A percentile compares a stretch with the other conserved stretches of the same genome.
Conservation (phyloP, 2,888 invertebrate genomes). For the Pterostichus madidus region DNA sequence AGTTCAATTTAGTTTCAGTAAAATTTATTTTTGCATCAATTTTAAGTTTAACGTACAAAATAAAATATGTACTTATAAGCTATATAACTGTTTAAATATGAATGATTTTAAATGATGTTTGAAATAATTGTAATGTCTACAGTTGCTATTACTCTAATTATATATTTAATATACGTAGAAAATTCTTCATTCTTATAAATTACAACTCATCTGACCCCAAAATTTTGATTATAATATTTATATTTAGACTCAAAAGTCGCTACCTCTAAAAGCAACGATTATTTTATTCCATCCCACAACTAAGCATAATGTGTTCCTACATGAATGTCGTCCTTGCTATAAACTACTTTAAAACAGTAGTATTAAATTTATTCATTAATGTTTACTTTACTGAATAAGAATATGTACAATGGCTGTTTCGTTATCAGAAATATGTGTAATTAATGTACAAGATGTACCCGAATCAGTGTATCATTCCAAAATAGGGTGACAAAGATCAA, state of each 20-base stretch:
- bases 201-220: too few relatives aligned
- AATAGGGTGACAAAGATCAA: not conserved
- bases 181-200: conserved; percentile 24
- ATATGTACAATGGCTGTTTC: not conserved
- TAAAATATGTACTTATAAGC: conserved; percentile 12
- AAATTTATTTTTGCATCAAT: not conserved
- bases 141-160: conserved; percentile 7
- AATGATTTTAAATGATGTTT: conserved; percentile 46
- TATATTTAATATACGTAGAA: conserved; percentile 17
- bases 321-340: conserved; percentile 12
- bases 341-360: not conserved
- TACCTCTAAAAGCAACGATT: conserved; percentile 25
- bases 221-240: too few relatives aligned
- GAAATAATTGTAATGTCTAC: conserved; percentile 52
- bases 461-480: conserved; percentile 12
- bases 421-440: conserved; percentile 23
- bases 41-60: conserved; percentile 34
- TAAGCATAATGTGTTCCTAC: conserved; percentile 46
- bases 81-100: conserved; percentile 18
- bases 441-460: conserved; percentile 28
- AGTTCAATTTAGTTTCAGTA: conserved; percentile 16
- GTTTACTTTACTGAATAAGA: not conserved
- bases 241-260: not conserved
- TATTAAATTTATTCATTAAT: not conserved
- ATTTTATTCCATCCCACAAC: conserved; percentile 27